A percentile compares a stretch with the other conserved stretches of the same genome.
Conservation (phyloP, 2,113 vertebrate genomes). For the Halichoerus grypus region DNA sequence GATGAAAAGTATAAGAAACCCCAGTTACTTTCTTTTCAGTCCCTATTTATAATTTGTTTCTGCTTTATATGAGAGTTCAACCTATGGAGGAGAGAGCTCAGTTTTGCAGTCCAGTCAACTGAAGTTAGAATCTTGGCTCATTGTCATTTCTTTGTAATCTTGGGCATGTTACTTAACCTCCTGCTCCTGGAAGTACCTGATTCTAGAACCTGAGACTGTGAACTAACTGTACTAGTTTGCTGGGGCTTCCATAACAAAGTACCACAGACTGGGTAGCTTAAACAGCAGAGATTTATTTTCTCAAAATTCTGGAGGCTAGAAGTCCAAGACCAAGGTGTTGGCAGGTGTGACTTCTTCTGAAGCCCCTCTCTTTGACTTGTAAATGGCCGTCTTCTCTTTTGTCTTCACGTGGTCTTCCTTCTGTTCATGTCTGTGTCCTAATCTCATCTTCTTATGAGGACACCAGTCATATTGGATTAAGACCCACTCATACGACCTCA, state of each 20-base stretch:
- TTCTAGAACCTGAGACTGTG: not conserved
- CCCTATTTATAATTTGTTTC: conserved; percentile 32
- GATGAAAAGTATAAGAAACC: not conserved
- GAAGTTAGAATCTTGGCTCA: not conserved
- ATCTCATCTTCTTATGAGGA: not conserved
- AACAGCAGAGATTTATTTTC: not conserved
- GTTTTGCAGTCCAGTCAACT: not conserved
- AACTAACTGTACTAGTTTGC: not conserved
- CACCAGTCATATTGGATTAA: not conserved
- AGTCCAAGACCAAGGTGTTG: not conserved
- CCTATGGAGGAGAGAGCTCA: not conserved
- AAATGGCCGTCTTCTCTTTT: not conserved
- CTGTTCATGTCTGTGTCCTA: not conserved
- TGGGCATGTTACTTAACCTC: not conserved
- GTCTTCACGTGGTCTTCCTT: not conserved
- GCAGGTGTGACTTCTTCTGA: not conserved
- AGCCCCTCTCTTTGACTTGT: not conserved
- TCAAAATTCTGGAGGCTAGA: not conserved
- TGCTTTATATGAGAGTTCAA: conserved; percentile 40
- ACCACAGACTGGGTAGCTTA: not conserved
- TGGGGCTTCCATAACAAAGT: not conserved
- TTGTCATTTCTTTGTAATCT: not conserved
- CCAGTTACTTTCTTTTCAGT: not conserved
- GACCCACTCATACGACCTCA: not conserved
- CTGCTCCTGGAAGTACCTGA: not conserved